phyloP scores from a whole-genome alignment of 2,888 invertebrate genomes.

The Nemapogon koenigi region DNA sequence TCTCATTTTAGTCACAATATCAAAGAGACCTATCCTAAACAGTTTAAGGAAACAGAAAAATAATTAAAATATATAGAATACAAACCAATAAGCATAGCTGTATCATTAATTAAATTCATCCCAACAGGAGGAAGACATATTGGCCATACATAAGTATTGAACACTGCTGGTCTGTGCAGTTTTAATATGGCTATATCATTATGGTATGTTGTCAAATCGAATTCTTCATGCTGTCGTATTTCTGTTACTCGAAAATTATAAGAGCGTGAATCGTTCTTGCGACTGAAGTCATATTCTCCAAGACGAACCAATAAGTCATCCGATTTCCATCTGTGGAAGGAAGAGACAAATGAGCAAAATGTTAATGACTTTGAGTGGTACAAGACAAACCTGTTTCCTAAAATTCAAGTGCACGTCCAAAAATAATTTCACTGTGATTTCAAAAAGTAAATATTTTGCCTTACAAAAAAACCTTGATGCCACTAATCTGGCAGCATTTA shows the following conservation, averaged over 20 bases:
- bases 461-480: too few relatives aligned
- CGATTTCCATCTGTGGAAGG: constrained; percentile 63
- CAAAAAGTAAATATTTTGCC: too few relatives aligned
- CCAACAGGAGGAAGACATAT: constrained; percentile 79
- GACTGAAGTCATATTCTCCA: constrained; percentile 81
- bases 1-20: too few relatives aligned
- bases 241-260: constrained; percentile 73
- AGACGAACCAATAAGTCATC: constrained; percentile 72
- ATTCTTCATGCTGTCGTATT: constrained; percentile 72
- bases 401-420: too few relatives aligned
- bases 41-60: too few relatives aligned
- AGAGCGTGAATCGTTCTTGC: constrained; percentile 71
- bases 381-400: too few relatives aligned
- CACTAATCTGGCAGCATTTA: too few relatives aligned
- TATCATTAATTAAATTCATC: constrained; percentile 64
- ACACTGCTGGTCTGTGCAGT: constrained; percentile 69
- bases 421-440: too few relatives aligned
- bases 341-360: too few relatives aligned
- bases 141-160: constrained; percentile 84
- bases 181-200: constrained; percentile 81
- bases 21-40: too few relatives aligned
- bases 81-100: constrained; percentile 70
- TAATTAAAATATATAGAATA: too few relatives aligned
- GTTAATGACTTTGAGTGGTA: too few relatives aligned
- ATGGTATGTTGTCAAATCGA: constrained; percentile 70